Evolutionary conservation across 2,797 vertebrate genomes (phyloP).

Genomic region (Falco concolor): DNA sequence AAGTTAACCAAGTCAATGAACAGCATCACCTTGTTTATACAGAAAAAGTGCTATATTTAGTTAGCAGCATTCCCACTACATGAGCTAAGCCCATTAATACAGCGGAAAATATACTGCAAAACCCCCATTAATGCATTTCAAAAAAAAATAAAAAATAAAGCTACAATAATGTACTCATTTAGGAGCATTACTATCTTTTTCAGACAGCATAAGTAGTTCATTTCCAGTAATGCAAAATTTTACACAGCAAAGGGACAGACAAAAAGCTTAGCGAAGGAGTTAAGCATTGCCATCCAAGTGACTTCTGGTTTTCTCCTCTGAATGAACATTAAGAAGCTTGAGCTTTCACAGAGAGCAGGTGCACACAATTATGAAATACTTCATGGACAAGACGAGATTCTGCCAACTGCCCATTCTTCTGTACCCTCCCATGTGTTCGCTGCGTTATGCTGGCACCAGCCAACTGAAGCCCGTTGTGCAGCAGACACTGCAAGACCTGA

Average conservation of each 20-base stretch:
- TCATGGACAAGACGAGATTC: background rate
- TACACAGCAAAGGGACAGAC: background rate
- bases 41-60: background rate
- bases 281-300: background rate
- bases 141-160: background rate
- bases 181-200: background rate
- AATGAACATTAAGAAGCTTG: background rate
- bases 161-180: background rate
- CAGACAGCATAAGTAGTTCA: background rate
- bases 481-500: background rate
- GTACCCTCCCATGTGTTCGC: background rate
- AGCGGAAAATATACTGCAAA: background rate
- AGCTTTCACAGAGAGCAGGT: background rate
- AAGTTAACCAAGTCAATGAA: background rate
- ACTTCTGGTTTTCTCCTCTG: background rate
- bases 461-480: background rate
- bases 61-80: background rate
- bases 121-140: background rate
- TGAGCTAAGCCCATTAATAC: background rate
- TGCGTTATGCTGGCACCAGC: background rate
- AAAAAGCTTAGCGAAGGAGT: background rate
- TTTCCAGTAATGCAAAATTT: background rate
- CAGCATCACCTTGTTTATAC: background rate
- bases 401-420: background rate
- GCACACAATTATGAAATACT: background rate